Base-by-base conservation (phyloP, 2,113 vertebrate genomes). In the Taxidea taxus region DNA sequence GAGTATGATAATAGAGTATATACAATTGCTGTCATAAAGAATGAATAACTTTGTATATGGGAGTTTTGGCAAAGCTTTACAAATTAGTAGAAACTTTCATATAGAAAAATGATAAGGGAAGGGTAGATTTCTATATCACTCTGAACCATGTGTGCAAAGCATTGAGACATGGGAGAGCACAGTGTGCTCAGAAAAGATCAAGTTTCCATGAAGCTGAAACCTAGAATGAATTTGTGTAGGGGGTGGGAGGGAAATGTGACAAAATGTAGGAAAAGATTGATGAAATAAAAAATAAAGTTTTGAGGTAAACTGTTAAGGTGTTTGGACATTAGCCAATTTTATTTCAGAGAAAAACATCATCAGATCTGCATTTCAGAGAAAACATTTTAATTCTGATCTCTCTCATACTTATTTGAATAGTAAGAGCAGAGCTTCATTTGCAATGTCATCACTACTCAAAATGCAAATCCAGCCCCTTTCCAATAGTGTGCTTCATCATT, bases 1-100 rank as follows among this genome's bases (percentile, higher is more conserved):
- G 12, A 90, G 16, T 74, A 54, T 2, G 58, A 27, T 60, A 89
- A 81, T 4, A 78, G 56, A 37, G 72, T 86, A 13, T 44, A 66
- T 31, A 88, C 84, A 47, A 64, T 34, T 66, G 54, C 9, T 37
- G 15, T 92, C 18, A 5, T 7, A 27, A 56, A 77, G 37, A 49
- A 54, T 78, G 66, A 83, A 66, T 68, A 72, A 34, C 15, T 78
- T 60, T 88, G 66, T 39, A 83, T 75, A 42, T 42, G 34, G 70
- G 83, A 88, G 49, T 88, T 74, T 83, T 42, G 58, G 66, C 66
- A 83, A 87, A 94, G 62, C 81, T 96, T 72, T 72, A 54, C 85
- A 93, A 81, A 90, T 34, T 31, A 74, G n/a, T 21, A 74, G 87
- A 81, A 56, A 18, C 34, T 75, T 91, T 88, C 68, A 51, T 25